phyloP scores from a whole-genome alignment of 2,888 invertebrate genomes.

The Papilio elwesi region DNA sequence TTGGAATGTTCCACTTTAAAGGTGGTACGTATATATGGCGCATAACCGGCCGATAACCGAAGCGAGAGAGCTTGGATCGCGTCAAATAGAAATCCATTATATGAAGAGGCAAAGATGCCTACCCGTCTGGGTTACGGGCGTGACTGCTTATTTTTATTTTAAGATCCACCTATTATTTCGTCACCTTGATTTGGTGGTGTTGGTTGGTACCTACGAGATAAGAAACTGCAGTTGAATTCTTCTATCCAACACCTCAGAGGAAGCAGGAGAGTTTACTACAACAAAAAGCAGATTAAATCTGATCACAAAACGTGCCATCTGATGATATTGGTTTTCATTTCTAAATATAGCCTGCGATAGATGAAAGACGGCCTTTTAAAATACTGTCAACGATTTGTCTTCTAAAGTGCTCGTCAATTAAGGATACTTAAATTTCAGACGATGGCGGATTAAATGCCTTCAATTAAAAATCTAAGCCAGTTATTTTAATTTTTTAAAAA shows the following conservation, averaged over 20 bases:
- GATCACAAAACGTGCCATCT: background rate
- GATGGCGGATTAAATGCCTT: slow-evolving; percentile 37
- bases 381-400: slow-evolving; percentile 34
- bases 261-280: background rate
- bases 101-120: no score
- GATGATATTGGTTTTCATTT: background rate
- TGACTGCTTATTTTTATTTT: no score
- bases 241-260: background rate
- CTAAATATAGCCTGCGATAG: slow-evolving; percentile 12
- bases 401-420: slow-evolving; percentile 37
- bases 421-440: slow-evolving; percentile 36
- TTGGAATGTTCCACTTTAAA: slow-evolving; percentile 4
- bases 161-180: no score
- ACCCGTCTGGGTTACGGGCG: no score
- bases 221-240: background rate
- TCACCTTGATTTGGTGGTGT: no score
- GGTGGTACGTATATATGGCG: no score
- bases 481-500: slow-evolving; percentile 35
- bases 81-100: no score
- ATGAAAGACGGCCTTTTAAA: slow-evolving; percentile 20
- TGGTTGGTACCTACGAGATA: no score
- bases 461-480: slow-evolving; percentile 38
- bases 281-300: background rate
- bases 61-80: no score
- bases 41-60: no score